A percentile compares a stretch with the other conserved stretches of the same genome.
phyloP scores from a whole-genome alignment of 2,797 vertebrate species.

The Tauraco hartlaubi region DNA sequence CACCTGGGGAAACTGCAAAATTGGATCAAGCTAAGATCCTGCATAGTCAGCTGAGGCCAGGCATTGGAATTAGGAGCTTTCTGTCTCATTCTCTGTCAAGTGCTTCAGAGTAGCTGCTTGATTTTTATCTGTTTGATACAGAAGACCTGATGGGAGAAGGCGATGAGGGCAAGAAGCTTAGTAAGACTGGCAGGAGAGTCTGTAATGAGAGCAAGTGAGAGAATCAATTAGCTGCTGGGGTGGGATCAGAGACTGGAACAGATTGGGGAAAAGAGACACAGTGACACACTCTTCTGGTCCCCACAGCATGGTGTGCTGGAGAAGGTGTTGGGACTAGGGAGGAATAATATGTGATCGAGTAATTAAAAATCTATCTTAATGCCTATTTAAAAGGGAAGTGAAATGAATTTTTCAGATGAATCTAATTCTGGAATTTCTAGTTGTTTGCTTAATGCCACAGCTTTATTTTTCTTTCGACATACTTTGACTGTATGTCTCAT shows the following conservation, averaged over 20 bases:
- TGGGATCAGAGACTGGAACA: background rate
- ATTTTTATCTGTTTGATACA: background rate
- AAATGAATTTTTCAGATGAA: background rate
- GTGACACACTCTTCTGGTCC: background rate
- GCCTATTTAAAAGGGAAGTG: background rate
- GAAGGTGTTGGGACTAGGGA: background rate
- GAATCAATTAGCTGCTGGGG: background rate
- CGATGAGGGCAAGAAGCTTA: background rate
- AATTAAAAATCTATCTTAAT: background rate
- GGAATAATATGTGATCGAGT: background rate
- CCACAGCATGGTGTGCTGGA: background rate
- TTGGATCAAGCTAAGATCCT: background rate
- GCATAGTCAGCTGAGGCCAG: background rate
- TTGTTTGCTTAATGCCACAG: background rate
- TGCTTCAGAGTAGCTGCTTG: background rate
- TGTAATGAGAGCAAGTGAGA: background rate
- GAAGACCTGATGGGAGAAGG: background rate
- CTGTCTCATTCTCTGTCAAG: background rate
- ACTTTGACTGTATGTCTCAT: background rate
- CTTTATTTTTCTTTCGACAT: background rate
- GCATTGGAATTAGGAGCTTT: background rate
- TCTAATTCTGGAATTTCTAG: background rate
- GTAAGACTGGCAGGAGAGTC: background rate
- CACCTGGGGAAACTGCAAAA: background rate
- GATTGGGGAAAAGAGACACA: background rate